phyloP scores from a whole-genome alignment of 2,797 vertebrate species.

The Catamblyrhynchus diadema region DNA sequence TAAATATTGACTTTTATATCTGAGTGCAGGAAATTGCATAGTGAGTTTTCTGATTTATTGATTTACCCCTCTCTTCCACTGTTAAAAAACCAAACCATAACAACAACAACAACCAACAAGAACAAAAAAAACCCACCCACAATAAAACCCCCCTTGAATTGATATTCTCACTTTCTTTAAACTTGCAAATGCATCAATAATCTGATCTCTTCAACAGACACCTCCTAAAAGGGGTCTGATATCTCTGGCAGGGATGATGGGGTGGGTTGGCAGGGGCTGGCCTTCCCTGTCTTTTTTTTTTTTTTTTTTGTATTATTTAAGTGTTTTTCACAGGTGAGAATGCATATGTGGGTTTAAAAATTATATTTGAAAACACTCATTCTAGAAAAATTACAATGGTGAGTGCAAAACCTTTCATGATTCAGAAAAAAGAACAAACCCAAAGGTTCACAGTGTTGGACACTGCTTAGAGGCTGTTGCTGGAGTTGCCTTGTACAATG shows the following conservation, averaged over 20 bases:
- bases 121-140: not conserved
- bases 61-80: not conserved
- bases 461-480: not conserved
- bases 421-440: not conserved
- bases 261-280: not conserved
- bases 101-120: not conserved
- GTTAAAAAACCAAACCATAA: not conserved
- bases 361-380: not conserved
- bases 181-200: not conserved
- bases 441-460: not conserved
- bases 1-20: not conserved
- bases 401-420: not conserved
- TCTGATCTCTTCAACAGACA: not conserved
- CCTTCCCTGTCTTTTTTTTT: not conserved
- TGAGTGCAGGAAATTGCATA: not conserved
- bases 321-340: not conserved
- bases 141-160: not conserved
- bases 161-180: not conserved
- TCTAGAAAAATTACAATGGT: not conserved
- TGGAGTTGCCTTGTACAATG: not conserved
- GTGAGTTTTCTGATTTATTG: not conserved
- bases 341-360: not conserved
- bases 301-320: not conserved
- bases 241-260: not conserved
- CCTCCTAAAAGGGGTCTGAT: not conserved